A percentile compares a stretch with the other conserved stretches of the same genome.
phyloP scores from a whole-genome alignment of 2,797 vertebrate species.

The Helarctos malayanus region DNA sequence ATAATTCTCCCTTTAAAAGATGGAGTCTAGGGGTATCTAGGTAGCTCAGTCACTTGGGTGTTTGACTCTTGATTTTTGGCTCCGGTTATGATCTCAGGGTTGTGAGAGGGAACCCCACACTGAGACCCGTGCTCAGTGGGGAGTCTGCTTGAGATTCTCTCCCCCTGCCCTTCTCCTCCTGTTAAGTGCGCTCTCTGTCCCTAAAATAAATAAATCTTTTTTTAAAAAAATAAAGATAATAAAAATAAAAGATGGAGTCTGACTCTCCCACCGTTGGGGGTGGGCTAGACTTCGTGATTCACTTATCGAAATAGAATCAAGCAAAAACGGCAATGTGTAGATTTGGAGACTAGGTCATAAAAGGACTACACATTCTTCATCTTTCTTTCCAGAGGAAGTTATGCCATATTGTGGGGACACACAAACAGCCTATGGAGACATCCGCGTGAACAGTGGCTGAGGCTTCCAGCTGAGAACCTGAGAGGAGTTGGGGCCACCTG shows the following conservation, averaged over 20 bases:
- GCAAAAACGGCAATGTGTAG: not conserved
- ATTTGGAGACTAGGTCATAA: not conserved
- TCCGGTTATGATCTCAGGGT: not conserved
- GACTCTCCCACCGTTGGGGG: not conserved
- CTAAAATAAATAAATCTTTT: not conserved
- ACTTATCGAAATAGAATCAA: conserved; percentile 19
- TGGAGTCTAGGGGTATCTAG: not conserved
- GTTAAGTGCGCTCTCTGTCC: not conserved
- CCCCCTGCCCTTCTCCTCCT: not conserved
- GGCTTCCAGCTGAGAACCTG: not conserved
- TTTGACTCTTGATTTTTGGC: not conserved
- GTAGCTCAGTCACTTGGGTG: not conserved
- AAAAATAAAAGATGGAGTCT: not conserved
- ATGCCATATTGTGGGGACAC: not conserved
- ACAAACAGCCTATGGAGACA: not conserved
- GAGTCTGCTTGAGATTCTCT: not conserved
- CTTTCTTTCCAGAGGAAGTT: not conserved
- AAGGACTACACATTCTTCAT: not conserved
- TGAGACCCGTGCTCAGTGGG: rapidly evolving
- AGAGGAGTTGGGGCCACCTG: not conserved
- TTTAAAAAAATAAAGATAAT: not conserved
- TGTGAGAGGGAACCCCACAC: not conserved
- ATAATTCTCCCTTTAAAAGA: not conserved
- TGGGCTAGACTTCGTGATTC: not conserved
- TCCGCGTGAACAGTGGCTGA: not conserved